Percentiles rank a stretch among this genome's conserved stretches.
Conservation (phyloP, 2,113 vertebrate species). For the Sitta europaea region DNA sequence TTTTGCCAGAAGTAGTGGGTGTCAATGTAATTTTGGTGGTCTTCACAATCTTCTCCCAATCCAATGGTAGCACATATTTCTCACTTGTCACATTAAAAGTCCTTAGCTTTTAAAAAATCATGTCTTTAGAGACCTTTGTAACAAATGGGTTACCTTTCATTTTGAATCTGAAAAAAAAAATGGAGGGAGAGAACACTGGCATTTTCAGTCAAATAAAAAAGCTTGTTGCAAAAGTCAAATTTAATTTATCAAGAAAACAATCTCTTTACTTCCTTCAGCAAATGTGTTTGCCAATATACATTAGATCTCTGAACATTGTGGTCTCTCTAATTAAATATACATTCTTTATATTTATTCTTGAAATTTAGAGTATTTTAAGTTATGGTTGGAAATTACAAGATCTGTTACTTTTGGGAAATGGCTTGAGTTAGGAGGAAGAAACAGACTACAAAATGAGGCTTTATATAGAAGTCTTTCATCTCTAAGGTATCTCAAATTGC, state of each 20-base stretch:
- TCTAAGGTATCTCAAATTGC: not conserved
- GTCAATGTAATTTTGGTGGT: conserved; percentile 14
- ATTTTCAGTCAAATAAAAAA: not conserved
- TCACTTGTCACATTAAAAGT: not conserved
- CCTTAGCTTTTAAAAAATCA: not conserved
- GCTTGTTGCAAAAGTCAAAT: not conserved
- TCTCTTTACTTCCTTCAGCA: not conserved
- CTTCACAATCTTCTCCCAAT: not conserved
- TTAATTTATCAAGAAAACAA: not conserved
- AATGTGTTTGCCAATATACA: not conserved
- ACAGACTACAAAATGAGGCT: not conserved
- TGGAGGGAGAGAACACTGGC: not conserved
- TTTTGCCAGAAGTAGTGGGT: not conserved
- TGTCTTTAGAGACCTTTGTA: not conserved
- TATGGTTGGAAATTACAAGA: not conserved
- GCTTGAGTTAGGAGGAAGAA: not conserved
- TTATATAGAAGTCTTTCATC: not conserved
- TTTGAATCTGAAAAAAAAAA: not conserved
- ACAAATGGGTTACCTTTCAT: not conserved
- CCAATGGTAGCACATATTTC: not conserved
- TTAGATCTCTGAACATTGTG: not conserved
- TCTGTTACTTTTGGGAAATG: not conserved
- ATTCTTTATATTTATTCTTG: not conserved
- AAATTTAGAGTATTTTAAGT: not conserved
- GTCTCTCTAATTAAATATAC: not conserved